Conservation (phyloP, 2,113 vertebrate species). For the Talpa occidentalis region DNA sequence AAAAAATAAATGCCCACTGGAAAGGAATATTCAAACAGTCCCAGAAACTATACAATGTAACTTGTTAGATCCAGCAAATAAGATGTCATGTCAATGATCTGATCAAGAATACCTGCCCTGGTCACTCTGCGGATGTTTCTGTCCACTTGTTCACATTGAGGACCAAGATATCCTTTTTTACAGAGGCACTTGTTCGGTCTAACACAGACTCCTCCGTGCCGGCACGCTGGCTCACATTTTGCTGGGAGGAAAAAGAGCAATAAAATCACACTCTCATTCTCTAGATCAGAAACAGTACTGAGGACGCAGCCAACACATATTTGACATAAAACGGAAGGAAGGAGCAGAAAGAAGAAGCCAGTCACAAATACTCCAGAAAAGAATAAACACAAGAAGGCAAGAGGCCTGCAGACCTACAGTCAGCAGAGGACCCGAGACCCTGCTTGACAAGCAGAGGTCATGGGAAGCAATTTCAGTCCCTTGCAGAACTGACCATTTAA, state of each 20-base stretch:
- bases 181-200: constrained; percentile 97
- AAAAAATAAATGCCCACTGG: constrained; percentile 89
- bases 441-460: neutral
- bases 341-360: neutral
- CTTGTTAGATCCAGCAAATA: constrained; percentile 98
- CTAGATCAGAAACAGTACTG: neutral
- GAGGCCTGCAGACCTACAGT: neutral
- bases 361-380: neutral
- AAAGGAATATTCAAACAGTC: constrained; percentile 86
- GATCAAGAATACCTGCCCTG: constrained; percentile 97
- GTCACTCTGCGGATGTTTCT: constrained; percentile 93
- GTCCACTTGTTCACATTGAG: constrained; percentile 92
- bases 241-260: constrained; percentile 84
- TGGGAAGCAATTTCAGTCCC: neutral
- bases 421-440: neutral
- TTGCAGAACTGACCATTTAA: neutral
- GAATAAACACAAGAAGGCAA: neutral
- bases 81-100: constrained; percentile 98
- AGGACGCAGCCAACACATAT: neutral
- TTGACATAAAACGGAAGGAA: neutral
- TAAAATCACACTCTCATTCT: neutral
- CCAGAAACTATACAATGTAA: constrained; percentile 95
- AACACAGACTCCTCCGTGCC: constrained; percentile 96
- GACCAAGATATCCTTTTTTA: constrained; percentile 93
- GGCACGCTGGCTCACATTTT: constrained; percentile 96